Percentiles rank a stretch among this genome's conserved stretches.
Conservation (phyloP, 2,888 invertebrate genomes). For the Gastracanthus pulcherrimus region DNA sequence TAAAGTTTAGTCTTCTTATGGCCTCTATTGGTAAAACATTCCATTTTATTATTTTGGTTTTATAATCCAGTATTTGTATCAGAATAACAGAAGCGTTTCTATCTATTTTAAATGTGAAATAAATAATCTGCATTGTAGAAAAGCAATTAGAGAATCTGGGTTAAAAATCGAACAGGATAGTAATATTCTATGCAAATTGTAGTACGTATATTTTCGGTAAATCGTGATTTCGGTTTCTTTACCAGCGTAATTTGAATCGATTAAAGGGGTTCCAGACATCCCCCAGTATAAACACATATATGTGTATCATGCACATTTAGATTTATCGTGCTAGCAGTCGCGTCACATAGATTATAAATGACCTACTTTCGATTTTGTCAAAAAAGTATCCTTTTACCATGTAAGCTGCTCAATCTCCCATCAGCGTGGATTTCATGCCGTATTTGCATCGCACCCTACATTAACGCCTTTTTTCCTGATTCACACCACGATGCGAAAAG, state of each 20-base stretch:
- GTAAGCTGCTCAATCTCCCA: too few species aligned
- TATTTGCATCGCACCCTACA: background rate
- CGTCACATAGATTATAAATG: slow-evolving; percentile 17
- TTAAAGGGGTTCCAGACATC: slow-evolving; percentile 8
- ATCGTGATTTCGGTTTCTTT: slow-evolving; percentile 25
- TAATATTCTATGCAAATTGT: slow-evolving; percentile 1
- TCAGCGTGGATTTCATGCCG: too few species aligned
- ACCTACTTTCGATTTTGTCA: slow-evolving; percentile 34
- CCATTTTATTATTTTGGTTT: background rate
- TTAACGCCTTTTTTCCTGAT: background rate
- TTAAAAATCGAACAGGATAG: slow-evolving; percentile 28
- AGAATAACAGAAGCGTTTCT: too few species aligned
- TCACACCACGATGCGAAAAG: background rate
- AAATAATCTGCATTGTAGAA: background rate
- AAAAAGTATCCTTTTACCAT: too few species aligned
- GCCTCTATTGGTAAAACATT: too few species aligned
- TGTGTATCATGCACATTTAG: background rate
- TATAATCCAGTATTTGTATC: background rate
- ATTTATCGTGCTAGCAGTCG: slow-evolving; percentile 30
- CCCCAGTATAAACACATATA: slow-evolving; percentile 16
- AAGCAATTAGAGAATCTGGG: slow-evolving; percentile 35
- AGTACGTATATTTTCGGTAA: background rate
- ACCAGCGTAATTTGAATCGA: slow-evolving; percentile 30
- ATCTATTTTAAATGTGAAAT: background rate
- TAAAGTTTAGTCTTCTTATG: too few species aligned